Conservation (phyloP, 2,113 vertebrate species). For the Xyrauchen texanus region DNA sequence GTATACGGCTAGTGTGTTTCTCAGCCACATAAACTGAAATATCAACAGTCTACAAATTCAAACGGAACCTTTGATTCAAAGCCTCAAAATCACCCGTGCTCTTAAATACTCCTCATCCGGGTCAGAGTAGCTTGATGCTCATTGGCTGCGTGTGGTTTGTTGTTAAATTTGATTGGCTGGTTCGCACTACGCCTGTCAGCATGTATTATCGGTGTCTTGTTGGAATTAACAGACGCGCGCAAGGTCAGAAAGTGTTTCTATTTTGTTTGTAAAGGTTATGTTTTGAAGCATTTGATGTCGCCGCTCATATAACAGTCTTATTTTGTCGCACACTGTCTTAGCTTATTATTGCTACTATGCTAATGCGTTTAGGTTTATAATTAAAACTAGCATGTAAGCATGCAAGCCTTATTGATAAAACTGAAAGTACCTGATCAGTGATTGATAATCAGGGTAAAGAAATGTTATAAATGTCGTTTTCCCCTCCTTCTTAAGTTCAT, state of each 20-base stretch:
- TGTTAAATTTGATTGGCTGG: slow-evolving; percentile 44
- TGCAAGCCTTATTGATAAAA: no score
- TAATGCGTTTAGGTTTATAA: not conserved
- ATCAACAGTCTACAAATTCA: not conserved
- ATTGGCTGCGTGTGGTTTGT: slow-evolving; percentile 32
- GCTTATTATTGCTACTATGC: not conserved
- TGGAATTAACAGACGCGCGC: slow-evolving; percentile 20
- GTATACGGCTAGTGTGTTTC: no score
- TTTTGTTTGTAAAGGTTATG: not conserved
- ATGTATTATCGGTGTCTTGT: not conserved
- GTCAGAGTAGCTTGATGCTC: not conserved
- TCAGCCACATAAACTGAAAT: no score
- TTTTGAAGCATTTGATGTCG: not conserved
- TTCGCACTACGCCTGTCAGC: not conserved
- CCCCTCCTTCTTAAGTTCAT: no score
- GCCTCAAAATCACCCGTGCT: not conserved
- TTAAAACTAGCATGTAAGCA: no score
- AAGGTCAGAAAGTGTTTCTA: slow-evolving; percentile 47
- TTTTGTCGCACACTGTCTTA: not conserved
- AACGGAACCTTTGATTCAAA: slow-evolving; percentile 37
- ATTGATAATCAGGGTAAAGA: no score
- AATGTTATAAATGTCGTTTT: no score
- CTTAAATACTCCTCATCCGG: slow-evolving; percentile 34
- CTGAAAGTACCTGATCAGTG: no score
- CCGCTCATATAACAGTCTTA: not conserved